Conservation (phyloP, 2,888 invertebrate genomes). For the Bembecia ichneumoniformis region DNA sequence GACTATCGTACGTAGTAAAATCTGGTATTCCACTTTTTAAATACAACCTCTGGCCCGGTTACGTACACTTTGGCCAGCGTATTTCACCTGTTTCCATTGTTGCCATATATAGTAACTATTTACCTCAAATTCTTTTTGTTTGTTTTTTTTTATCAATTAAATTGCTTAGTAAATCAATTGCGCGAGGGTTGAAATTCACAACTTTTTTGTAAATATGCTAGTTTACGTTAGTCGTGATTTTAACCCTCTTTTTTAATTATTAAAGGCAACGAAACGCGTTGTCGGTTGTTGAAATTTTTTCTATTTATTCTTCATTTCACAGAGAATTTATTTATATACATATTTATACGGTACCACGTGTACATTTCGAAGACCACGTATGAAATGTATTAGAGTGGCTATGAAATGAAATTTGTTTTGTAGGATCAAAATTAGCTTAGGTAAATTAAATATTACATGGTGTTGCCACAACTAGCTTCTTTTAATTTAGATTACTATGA, state of each 20-base stretch:
- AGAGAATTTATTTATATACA: constrained; percentile 46
- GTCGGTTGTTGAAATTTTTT: constrained; percentile 8
- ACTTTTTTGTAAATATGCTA: too few relatives aligned
- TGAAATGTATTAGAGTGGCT: constrained; percentile 28
- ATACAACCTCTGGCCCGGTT: constrained; percentile 2
- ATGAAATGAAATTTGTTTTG: constrained; percentile 31
- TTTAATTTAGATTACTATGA: constrained; percentile 26
- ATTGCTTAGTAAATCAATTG: too few relatives aligned
- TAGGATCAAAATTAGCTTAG: constrained; percentile 14
- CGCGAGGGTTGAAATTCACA: too few relatives aligned
- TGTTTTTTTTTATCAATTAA: too few relatives aligned
- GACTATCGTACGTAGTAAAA: not conserved
- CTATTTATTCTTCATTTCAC: constrained; percentile 40
- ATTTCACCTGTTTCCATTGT: constrained; percentile 43
- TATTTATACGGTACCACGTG: constrained; percentile 8
- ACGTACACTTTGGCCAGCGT: not conserved
- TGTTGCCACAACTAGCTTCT: constrained; percentile 42
- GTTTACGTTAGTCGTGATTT: too few relatives aligned
- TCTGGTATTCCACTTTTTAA: constrained; percentile 24
- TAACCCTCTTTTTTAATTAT: too few relatives aligned
- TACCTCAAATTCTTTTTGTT: constrained; percentile 36
- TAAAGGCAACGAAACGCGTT: not conserved
- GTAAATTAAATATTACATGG: constrained; percentile 10
- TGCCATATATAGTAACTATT: constrained; percentile 64
- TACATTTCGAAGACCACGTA: constrained; percentile 11